These are phyloP conservation scores for Conus betulinus DNA, from an alignment of 1,140 invertebrate species.

Conservation along the genomic window DNA sequence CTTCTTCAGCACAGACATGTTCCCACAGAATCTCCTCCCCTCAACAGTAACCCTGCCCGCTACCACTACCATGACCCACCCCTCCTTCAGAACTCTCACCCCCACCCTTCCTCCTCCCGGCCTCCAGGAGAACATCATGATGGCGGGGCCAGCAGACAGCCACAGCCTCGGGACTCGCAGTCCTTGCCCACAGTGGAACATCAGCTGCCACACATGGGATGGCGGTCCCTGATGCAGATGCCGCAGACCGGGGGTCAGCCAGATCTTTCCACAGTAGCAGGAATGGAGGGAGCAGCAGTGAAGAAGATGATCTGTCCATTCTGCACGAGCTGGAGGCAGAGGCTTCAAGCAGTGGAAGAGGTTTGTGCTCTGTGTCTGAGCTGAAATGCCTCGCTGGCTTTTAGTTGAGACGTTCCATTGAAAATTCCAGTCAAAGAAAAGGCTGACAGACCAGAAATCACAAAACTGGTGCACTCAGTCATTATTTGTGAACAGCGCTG, in stretches of 20 bases:
- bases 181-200: neutral
- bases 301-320: constrained; percentile 47
- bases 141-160: neutral
- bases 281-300: constrained; percentile 8
- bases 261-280: constrained; percentile 22
- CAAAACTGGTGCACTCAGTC: too few species aligned
- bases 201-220: neutral
- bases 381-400: too few species aligned
- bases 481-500: too few species aligned
- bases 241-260: constrained; percentile 12
- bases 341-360: neutral
- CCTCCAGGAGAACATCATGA: neutral
- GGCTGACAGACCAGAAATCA: too few species aligned
- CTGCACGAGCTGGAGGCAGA: constrained; percentile 41
- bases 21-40: neutral
- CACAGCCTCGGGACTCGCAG: neutral
- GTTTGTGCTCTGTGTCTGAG: neutral
- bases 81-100: constrained; percentile 4
- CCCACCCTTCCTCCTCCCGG: neutral
- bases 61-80: neutral
- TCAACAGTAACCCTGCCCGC: neutral
- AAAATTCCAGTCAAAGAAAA: too few species aligned
- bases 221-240: neutral
- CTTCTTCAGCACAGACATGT: neutral
- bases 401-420: too few species aligned